These are phyloP conservation scores for Caenorhabditis parvicauda DNA, from an alignment of 2,888 invertebrate genomes.

Conservation along the genomic window DNA sequence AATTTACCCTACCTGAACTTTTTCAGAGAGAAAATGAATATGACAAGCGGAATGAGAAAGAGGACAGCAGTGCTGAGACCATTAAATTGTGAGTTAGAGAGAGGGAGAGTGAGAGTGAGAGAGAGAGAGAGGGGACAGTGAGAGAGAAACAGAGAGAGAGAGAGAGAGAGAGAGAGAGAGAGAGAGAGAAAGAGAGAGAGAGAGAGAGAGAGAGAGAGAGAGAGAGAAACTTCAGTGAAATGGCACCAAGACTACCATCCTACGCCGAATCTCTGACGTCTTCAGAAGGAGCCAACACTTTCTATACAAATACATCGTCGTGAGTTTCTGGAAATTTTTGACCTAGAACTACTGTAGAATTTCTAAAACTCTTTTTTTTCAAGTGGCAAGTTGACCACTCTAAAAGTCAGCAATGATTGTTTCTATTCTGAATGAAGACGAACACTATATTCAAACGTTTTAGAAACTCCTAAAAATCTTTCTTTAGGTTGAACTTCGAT, in stretches of 20 bases:
- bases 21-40: no score
- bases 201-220: constrained; percentile 4
- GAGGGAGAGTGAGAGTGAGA: neutral
- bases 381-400: no score
- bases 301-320: no score
- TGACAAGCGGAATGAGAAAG: neutral
- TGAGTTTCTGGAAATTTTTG: no score
- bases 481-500: constrained; percentile 7
- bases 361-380: no score
- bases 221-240: constrained; percentile 7
- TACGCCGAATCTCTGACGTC: constrained; percentile 17
- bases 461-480: no score
- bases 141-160: constrained; percentile 10
- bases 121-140: constrained; percentile 1
- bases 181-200: constrained; percentile 6
- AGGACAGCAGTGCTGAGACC: neutral
- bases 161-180: constrained; percentile 7
- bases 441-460: no score
- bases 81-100: neutral
- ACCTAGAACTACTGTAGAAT: no score
- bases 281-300: neutral
- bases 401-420: no score
- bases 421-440: neutral
- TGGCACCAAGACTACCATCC: neutral
- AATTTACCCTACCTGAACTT: no score